Percentiles rank a stretch among this genome's conserved stretches.
These are phyloP conservation scores for Cervus canadensis DNA, from an alignment of 2,113 vertebrate species.

Conservation along the genomic window DNA sequence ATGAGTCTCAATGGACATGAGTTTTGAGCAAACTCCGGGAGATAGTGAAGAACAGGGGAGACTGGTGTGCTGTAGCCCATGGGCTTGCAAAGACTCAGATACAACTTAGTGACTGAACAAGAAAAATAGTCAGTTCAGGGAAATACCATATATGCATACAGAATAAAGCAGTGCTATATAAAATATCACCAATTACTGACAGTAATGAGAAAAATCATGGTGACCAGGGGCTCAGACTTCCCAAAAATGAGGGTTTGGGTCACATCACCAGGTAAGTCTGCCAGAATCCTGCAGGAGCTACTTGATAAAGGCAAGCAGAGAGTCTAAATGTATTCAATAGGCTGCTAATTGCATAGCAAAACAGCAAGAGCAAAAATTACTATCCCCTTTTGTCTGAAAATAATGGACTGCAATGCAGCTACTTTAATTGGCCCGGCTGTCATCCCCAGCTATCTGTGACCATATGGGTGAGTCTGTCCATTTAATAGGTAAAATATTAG, in stretches of 20 bases:
- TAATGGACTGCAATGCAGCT: neutral
- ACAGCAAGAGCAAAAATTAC: neutral
- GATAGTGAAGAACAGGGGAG: neutral
- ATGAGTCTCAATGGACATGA: neutral
- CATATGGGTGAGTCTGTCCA: neutral
- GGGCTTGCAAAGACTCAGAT: neutral
- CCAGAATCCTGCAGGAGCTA: neutral
- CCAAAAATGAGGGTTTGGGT: neutral
- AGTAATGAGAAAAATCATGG: neutral
- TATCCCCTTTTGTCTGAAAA: neutral
- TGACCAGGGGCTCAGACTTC: neutral
- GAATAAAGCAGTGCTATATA: neutral
- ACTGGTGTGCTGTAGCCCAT: neutral
- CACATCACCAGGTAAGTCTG: neutral
- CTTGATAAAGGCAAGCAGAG: neutral
- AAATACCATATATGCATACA: neutral
- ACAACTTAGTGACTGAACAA: neutral
- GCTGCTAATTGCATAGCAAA: neutral
- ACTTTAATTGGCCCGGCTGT: neutral
- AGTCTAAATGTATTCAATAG: neutral
- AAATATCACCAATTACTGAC: neutral
- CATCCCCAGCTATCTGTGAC: neutral
- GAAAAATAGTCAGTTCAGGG: neutral
- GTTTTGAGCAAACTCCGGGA: neutral
- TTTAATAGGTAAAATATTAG: slow-evolving; percentile 38